phyloP scores from a whole-genome alignment of 2,888 invertebrate genomes.

The Sylvicola cinctus region DNA sequence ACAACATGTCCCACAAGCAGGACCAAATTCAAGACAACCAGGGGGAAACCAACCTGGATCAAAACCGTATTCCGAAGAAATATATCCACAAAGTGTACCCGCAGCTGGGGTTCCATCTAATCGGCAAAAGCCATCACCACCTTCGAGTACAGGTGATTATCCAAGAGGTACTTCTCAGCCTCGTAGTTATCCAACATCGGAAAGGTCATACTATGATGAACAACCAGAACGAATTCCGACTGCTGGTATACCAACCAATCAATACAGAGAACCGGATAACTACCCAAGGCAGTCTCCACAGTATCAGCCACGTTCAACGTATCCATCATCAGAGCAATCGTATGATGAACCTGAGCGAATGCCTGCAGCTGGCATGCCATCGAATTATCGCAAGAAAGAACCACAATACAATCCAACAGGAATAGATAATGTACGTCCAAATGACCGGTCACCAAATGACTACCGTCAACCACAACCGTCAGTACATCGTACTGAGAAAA shows the following conservation, averaged over 20 bases:
- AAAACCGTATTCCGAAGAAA: background rate
- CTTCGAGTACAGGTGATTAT: no score
- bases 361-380: slow-evolving; percentile 4
- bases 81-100: background rate
- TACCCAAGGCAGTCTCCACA: slow-evolving; percentile 1
- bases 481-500: background rate
- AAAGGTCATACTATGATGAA: no score
- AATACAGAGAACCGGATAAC: slow-evolving; percentile 1
- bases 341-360: background rate
- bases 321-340: background rate
- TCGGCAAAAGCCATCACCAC: no score
- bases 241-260: background rate
- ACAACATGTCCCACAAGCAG: no score
- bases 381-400: slow-evolving; percentile 1
- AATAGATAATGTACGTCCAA: background rate
- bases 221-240: background rate
- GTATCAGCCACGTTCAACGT: background rate
- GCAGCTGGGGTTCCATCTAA: no score
- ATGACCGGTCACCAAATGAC: slow-evolving; percentile 4
- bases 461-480: background rate
- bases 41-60: no score
- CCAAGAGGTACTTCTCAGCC: no score
- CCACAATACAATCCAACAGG: background rate
- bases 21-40: no score
- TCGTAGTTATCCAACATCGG: no score